Conservation (phyloP, 35 echinoderm and acorn worm genomes). For the Amphiura filiformis region DNA sequence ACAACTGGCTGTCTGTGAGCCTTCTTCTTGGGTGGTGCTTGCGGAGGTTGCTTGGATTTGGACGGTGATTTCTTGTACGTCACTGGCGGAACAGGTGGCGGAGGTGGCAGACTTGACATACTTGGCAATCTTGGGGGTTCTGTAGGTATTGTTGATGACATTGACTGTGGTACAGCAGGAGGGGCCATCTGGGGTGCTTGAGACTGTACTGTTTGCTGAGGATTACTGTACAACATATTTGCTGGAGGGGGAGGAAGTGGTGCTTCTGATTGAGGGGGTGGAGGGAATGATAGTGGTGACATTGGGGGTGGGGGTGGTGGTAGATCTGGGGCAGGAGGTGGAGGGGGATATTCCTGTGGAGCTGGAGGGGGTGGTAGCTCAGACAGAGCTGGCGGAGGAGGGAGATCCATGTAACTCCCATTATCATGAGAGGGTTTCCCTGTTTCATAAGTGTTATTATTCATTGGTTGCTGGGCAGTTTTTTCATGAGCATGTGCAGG, state of each 20-base stretch:
- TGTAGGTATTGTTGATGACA: not conserved
- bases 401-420: not conserved
- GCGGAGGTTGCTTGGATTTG: slow-evolving; percentile 13
- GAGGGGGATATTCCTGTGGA: not conserved
- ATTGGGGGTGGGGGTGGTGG: not conserved
- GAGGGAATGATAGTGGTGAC: not conserved
- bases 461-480: not conserved
- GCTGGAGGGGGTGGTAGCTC: slow-evolving; percentile 17
- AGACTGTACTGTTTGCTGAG: not conserved
- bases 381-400: slow-evolving; percentile 9
- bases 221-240: not conserved
- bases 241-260: slow-evolving; percentile 13
- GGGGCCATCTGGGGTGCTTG: not conserved
- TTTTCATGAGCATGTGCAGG: slow-evolving; percentile 1
- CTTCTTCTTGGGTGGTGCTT: slow-evolving; percentile 26
- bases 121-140: slow-evolving; percentile 2
- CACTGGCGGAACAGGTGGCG: slow-evolving; percentile 17
- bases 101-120: slow-evolving; percentile 22
- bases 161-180: slow-evolving; percentile 19
- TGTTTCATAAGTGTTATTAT: not conserved
- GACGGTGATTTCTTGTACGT: slow-evolving; percentile 20
- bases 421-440: not conserved
- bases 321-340: not conserved
- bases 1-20: slow-evolving; percentile 45
- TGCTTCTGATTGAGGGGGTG: slow-evolving; percentile 22